Percentiles rank a stretch among this genome's conserved stretches.
These are phyloP conservation scores for Aquatica leii DNA, from an alignment of 2,888 invertebrate species.

Conservation along the genomic window DNA sequence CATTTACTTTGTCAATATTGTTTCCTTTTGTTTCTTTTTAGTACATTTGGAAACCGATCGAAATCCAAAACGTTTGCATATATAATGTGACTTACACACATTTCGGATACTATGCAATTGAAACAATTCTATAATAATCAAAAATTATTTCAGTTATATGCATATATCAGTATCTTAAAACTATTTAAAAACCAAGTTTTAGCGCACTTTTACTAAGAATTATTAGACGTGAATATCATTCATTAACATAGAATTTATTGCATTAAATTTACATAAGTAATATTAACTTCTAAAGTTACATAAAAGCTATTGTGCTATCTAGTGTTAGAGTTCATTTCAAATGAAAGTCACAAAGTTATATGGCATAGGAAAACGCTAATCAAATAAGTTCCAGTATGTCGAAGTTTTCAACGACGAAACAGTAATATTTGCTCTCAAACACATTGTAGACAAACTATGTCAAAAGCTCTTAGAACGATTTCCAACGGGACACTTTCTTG, in stretches of 20 bases:
- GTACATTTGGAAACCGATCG: conserved; percentile 5
- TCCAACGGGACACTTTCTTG: too few relatives aligned
- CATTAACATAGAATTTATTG: not conserved
- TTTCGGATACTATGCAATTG: too few relatives aligned
- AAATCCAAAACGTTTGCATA: not conserved
- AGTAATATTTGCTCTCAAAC: conserved; percentile 4
- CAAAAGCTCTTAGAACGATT: not conserved
- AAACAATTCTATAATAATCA: too few relatives aligned
- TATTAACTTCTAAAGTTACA: conserved; percentile 8
- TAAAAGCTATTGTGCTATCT: conserved; percentile 1
- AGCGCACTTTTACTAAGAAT: too few relatives aligned
- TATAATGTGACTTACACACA: conserved; percentile 1
- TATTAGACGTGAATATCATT: too few relatives aligned
- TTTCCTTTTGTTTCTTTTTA: conserved; percentile 12
- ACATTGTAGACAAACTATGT: conserved; percentile 3
- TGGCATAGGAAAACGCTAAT: conserved; percentile 11
- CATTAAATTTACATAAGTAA: conserved; percentile 6
- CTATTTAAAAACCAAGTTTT: too few relatives aligned
- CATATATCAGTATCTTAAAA: too few relatives aligned
- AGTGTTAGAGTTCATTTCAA: conserved; percentile 4
- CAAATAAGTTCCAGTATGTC: conserved; percentile 3
- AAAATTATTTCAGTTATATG: too few relatives aligned
- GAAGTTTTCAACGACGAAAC: conserved; percentile 5
- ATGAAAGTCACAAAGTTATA: conserved; percentile 9
- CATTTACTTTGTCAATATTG: conserved; percentile 18